Base-by-base conservation (phyloP, 2,797 vertebrate species). In the Arctocebus calabarensis region DNA sequence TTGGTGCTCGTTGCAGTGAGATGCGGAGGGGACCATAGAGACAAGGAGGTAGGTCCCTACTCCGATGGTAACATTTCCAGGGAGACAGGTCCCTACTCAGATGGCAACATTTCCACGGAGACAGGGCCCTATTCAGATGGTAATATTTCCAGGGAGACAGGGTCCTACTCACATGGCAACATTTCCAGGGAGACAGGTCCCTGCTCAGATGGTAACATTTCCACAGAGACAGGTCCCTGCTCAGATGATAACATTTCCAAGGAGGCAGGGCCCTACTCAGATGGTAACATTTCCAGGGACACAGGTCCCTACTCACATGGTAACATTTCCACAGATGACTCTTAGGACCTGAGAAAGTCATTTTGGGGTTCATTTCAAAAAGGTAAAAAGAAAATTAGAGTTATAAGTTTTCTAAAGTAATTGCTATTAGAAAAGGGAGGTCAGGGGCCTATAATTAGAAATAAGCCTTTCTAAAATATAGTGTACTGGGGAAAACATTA, bases 11-110 rank as follows among this genome's bases (percentile, higher is more conserved):
- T 61, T 40, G n/a, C 73, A 62, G n/a, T 61, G 71, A 62, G 16
- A 87, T 1, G 3, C 27, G 12, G 40, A 13, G 3, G 32, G 23
- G 20, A 3, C 16, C 20, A 37, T 20, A 40, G 10, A 88, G 6
- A 27, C 17, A 52, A 52, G 4, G 22, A n/a, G n/a, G n/a, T n/a
- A 29, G 37, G 5, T 0, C 29, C 7, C 12, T 32, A 2, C 22
- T 8, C 12, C 27, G 14, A 27, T 22, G 12, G 20, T 13, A 78
- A 55, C 10, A 59, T 29, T 57, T 86, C 32, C 48, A 57, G 62
- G 11, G 25, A n/a, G n/a, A n/a, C n/a, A 29, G 37, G 5, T 0
- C 29, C 7, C 12, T 32, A 2, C 22, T 8, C 12, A 27, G 14
- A 27, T 22, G 12, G 20, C 8, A 78, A 55, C 10, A 59, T 29